Evolutionary conservation across 2,113 vertebrate species (phyloP).

Genomic region (Plestiodon gilberti): DNA sequence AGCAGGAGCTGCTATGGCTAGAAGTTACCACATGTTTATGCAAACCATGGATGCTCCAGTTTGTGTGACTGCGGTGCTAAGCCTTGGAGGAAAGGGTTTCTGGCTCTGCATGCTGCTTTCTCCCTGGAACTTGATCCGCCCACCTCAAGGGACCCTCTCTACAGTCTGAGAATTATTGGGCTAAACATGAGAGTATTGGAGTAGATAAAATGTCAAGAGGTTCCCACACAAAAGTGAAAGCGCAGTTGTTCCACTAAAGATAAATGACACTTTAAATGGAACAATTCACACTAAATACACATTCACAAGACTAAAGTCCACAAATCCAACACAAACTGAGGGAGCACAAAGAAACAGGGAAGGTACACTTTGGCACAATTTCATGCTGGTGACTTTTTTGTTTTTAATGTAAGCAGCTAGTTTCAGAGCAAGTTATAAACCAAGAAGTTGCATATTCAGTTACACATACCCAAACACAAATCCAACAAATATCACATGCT

Average conservation of each 20-base stretch:
- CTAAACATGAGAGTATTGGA: constrained; percentile 31
- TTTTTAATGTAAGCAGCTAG: constrained; percentile 70
- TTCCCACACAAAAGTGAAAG: background rate
- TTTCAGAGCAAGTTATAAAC: constrained; percentile 69
- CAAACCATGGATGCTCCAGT: too few relatives aligned
- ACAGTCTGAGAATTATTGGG: background rate
- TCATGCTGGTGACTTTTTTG: constrained; percentile 78
- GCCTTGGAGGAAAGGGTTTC: background rate
- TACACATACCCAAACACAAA: constrained; percentile 67
- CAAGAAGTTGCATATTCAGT: constrained; percentile 73
- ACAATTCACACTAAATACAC: constrained; percentile 21
- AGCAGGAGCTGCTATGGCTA: background rate
- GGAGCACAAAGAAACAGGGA: constrained; percentile 71
- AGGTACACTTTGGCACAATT: constrained; percentile 75
- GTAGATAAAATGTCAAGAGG: constrained; percentile 1
- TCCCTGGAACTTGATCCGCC: background rate
- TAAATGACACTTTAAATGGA: constrained; percentile 42
- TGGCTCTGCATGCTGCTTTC: background rate
- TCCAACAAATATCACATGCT: constrained; percentile 73
- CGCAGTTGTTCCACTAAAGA: constrained; percentile 34
- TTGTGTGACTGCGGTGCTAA: background rate
- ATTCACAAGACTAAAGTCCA: constrained; percentile 28
- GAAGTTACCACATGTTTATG: too few relatives aligned
- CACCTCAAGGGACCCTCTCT: background rate
- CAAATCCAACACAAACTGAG: constrained; percentile 54